Evolutionary conservation across 2,888 invertebrate species (phyloP).

Genomic region (Tanypteryx hageni): DNA sequence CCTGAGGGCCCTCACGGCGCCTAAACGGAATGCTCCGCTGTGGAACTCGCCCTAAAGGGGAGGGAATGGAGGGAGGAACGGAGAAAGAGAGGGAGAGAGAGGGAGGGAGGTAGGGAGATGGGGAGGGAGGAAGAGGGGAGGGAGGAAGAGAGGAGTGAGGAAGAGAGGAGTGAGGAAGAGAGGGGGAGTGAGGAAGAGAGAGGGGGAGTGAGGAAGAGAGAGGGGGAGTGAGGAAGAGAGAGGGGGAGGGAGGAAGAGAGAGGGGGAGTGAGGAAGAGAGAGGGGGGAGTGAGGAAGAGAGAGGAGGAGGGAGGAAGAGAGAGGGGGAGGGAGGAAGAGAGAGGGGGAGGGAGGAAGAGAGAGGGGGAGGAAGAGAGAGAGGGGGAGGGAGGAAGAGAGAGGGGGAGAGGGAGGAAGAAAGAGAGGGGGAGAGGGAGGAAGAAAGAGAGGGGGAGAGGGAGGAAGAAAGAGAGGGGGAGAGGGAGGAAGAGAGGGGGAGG

Average conservation of each 20-base stretch:
- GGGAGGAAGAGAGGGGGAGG: too few species aligned
- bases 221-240: background rate
- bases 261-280: conserved; percentile 24
- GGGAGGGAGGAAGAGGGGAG: background rate
- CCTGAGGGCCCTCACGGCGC: conserved; percentile 72
- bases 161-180: conserved; percentile 12
- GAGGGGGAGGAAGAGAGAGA: too few species aligned
- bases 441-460: too few species aligned
- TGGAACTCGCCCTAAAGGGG: conserved; percentile 51
- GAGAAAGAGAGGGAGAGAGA: too few species aligned
- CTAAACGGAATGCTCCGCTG: conserved; percentile 66
- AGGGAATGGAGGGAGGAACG: background rate
- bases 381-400: too few species aligned
- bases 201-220: background rate
- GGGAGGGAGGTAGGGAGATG: background rate
- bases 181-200: background rate
- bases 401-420: too few species aligned
- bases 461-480: too few species aligned
- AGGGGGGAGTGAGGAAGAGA: conserved; percentile 42
- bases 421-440: too few species aligned
- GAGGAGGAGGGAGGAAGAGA: too few species aligned
- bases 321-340: too few species aligned
- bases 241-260: conserved; percentile 69
- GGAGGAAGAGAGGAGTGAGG: too few species aligned
- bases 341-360: too few species aligned